Conservation (phyloP, 2,888 invertebrate species). For the Cantharis rustica region DNA sequence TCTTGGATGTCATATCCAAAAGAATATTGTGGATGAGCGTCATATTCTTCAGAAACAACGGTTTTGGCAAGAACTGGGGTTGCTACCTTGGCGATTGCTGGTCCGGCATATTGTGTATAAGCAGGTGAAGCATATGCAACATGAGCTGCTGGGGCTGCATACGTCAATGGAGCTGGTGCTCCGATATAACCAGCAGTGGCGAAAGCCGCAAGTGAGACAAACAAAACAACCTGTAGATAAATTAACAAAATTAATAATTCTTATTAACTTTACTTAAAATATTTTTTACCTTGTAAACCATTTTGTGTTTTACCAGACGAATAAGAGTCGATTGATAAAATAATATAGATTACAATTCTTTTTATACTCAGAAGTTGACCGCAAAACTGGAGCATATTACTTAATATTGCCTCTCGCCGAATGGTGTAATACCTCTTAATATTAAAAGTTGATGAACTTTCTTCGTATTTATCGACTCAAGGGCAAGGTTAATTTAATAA, state of each 20-base stretch:
- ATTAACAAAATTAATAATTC: conserved; percentile 31
- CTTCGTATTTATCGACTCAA: neutral
- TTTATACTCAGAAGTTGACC: conserved; percentile 8
- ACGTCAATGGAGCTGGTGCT: conserved; percentile 32
- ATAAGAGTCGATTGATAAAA: conserved; percentile 7
- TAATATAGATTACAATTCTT: neutral
- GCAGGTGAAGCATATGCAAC: conserved; percentile 29
- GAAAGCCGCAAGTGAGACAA: conserved; percentile 33
- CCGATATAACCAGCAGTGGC: conserved; percentile 32
- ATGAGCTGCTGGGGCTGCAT: conserved; percentile 24
- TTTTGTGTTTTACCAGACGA: conserved; percentile 4
- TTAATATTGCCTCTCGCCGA: neutral
- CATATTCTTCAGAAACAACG: conserved; percentile 51
- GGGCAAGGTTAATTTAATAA: neutral
- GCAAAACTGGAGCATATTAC: neutral
- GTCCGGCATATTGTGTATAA: conserved; percentile 26
- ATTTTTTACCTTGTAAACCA: conserved; percentile 20
- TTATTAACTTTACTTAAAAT: conserved; percentile 12
- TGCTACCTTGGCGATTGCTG: conserved; percentile 22
- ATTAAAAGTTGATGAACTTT: conserved; percentile 1
- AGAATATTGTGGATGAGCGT: conserved; percentile 60
- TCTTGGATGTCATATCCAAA: conserved; percentile 61
- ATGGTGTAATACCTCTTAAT: neutral
- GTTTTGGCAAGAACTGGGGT: conserved; percentile 28
- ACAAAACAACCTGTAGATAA: conserved; percentile 24